Evolutionary conservation across 2,888 invertebrate species (phyloP), one percentile per base, ranked within the genome.

Genomic region (Brenthis ino): DNA sequence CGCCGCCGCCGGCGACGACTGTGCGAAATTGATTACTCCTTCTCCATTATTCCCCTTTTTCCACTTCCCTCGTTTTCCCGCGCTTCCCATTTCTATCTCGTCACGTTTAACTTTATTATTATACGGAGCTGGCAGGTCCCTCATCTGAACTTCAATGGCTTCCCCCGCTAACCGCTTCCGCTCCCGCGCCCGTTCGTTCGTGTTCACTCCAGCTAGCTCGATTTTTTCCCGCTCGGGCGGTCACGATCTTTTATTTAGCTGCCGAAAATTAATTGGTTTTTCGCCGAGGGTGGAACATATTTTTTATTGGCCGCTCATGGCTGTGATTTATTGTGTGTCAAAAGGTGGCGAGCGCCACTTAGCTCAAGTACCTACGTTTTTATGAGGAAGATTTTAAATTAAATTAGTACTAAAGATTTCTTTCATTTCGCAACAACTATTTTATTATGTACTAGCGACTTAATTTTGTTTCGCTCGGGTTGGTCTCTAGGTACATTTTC

Each of bases 201-300:
- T 50, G 72, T 70, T 71, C 69, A 72, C 75, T 74, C 76, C 72
- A 57, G 73, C 76, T 74, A 74, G 58, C 71, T 72, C 78, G 78
- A 79, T 76, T 78, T 89, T 90, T 90, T 87, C 85, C 87, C 88
- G 87, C 87, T 88, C 84, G 86, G 87, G 83, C 83, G 87, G 79
- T 84, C 86, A 82, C 85, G 87, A 85, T 88, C 88, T 88, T 92
- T 91, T 86, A 87, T 92, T 91, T 89, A 86, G 86, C 87, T 84
- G 85, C 86, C 90, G 90, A 91, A 92, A 93, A 92, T 93, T 93
- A 93, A 93, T 93, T 93, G 92, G 91, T 91, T 92, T 91, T 92
- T 90, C 91, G 88, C 88, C 86, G 92, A 90, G 92, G 92, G 91
- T 90, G 89, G 87, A 91, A 91, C 91, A 91, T 90, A 91, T 92